Evolutionary conservation across 2,888 invertebrate species (phyloP).

Genomic region (Mimas tiliae): DNA sequence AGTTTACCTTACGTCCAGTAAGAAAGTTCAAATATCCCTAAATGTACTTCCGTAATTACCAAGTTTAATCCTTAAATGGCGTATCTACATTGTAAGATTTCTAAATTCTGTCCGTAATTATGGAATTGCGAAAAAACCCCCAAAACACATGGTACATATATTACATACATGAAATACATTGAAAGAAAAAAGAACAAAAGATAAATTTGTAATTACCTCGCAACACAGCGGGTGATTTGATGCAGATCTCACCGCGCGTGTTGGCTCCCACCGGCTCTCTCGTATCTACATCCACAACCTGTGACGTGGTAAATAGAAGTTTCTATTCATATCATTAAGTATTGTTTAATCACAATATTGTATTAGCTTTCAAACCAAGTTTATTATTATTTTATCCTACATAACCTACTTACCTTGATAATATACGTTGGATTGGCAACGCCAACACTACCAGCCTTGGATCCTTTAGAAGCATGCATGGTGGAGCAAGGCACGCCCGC

Average conservation of each 20-base stretch:
- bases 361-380: too few relatives aligned
- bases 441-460: constrained; percentile 19
- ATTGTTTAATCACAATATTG: too few relatives aligned
- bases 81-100: too few relatives aligned
- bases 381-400: too few relatives aligned
- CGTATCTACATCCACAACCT: constrained; percentile 19
- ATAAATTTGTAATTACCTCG: constrained; percentile 5
- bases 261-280: constrained; percentile 20
- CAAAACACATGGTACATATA: too few relatives aligned
- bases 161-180: background rate
- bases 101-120: too few relatives aligned
- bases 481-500: constrained; percentile 12
- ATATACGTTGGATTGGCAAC: background rate
- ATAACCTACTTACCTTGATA: constrained; percentile 16
- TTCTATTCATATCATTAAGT: background rate
- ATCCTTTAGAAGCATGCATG: background rate
- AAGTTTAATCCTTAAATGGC: too few relatives aligned
- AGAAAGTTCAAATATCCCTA: too few relatives aligned
- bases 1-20: too few relatives aligned
- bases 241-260: constrained; percentile 25
- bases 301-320: background rate
- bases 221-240: constrained; percentile 11
- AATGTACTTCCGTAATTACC: too few relatives aligned
- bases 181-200: background rate
- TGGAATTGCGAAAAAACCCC: too few relatives aligned